Evolutionary conservation across 2,888 invertebrate species (phyloP).

Genomic region (Dryobota labecula): DNA sequence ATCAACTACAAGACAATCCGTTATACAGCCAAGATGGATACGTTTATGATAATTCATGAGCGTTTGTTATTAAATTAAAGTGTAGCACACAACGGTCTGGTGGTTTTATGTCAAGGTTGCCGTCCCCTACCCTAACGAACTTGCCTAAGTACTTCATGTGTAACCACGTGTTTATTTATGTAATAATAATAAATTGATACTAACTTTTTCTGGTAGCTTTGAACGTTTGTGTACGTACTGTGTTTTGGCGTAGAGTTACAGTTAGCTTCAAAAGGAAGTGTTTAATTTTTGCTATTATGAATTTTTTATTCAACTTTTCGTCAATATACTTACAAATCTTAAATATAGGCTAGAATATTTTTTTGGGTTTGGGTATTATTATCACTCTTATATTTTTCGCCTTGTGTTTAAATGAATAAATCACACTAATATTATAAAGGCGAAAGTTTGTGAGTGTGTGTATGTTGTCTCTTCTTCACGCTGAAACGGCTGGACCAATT

Average conservation of each 20-base stretch:
- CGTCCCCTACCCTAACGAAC: constrained; percentile 74
- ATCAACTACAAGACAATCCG: constrained; percentile 53
- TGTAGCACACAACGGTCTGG: constrained; percentile 75
- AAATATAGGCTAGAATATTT: neutral
- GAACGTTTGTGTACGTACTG: neutral
- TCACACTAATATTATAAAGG: too few relatives aligned
- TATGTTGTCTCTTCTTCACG: too few relatives aligned
- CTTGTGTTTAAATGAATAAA: neutral
- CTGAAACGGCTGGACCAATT: too few relatives aligned
- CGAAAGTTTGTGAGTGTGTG: too few relatives aligned
- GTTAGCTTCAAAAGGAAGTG: neutral
- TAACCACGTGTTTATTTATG: constrained; percentile 56
- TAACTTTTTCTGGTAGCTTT: neutral
- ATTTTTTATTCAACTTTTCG: neutral
- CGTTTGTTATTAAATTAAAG: constrained; percentile 76
- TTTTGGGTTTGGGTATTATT: neutral
- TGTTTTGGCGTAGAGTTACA: constrained; percentile 7
- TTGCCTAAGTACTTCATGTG: constrained; percentile 43
- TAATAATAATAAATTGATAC: constrained; percentile 38
- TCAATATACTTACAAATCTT: neutral
- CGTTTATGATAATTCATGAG: constrained; percentile 67
- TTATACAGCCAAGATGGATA: constrained; percentile 56
- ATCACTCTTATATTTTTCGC: neutral
- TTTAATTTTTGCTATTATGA: neutral
- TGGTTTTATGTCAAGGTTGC: constrained; percentile 82